Percentiles rank a stretch among this genome's conserved stretches.
These are phyloP conservation scores for Amblyraja radiata DNA, from an alignment of 2,797 vertebrate genomes.

Conservation along the genomic window DNA sequence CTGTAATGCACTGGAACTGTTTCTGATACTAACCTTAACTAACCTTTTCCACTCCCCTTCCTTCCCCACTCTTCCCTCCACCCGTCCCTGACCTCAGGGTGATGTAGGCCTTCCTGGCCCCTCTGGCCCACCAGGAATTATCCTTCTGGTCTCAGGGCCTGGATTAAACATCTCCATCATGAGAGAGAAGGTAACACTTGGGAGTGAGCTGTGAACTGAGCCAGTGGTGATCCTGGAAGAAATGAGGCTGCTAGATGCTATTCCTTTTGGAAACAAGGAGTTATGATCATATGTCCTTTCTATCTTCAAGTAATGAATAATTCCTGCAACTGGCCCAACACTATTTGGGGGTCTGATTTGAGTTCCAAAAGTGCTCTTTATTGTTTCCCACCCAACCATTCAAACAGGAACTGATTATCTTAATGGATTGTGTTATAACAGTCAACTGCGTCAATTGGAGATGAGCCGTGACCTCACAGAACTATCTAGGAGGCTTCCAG, in stretches of 20 bases:
- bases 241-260: not conserved
- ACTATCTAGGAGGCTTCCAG: not conserved
- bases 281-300: not conserved
- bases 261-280: not conserved
- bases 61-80: constrained; percentile 45
- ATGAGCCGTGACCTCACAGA: not conserved
- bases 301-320: no score
- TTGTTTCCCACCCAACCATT: not conserved
- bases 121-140: constrained; percentile 57
- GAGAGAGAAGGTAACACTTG: constrained; percentile 67
- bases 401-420: not conserved
- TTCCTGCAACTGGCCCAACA: not conserved
- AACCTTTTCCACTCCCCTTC: constrained; percentile 35
- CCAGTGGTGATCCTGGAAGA: not conserved
- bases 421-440: not conserved
- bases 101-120: constrained; percentile 63
- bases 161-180: constrained; percentile 65
- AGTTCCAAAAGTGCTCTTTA: not conserved
- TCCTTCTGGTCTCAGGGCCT: constrained; percentile 49
- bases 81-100: constrained; percentile 59
- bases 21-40: constrained; percentile 42
- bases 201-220: constrained; percentile 42
- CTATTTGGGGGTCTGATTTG: not conserved
- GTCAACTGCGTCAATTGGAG: no score
- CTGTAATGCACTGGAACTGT: constrained; percentile 47